Base-by-base conservation (phyloP, 2,888 invertebrate genomes). In the Agriopis marginaria region DNA sequence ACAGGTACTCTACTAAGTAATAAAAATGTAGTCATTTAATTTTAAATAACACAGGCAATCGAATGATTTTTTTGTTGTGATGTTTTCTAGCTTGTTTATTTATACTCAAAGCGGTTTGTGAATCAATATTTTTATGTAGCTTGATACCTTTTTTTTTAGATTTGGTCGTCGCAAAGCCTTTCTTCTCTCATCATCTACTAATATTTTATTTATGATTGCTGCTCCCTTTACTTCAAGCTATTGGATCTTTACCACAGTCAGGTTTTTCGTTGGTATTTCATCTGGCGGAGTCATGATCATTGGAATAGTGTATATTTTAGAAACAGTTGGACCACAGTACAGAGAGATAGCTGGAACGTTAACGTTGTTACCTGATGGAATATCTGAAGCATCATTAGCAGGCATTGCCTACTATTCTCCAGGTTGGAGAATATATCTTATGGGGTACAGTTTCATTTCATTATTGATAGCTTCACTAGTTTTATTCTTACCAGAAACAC, bases 261-360 rank as follows among this genome's bases (percentile, higher is more conserved):
- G 97, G 73, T 96, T 97, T 79, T 82, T 97, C 7, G 95, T 95
- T 39, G 97, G 97, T 0, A 85, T 96, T 59, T 96, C 96, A 8
- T 96, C 97, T 0, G 97, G 97, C 55, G 97, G 97, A 12, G 96
- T 96, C 0, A 96, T 97, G 95, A 95, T 97, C 23, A 82, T 86
- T 9, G 81, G 84, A 23, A 66, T 87, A 44, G 85, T 90, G 9
- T 86, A 95, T 8, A 89, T 95, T 2, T 95, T 96, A 93, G 96
- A 96, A 86, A 87, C 95, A n/a, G 91, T 95, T 59, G 96, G 96
- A 6, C 87, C 89, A 0, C 82, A 88, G 45, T 87, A 90, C 49
- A 89, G 95, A 63, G 95, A 94, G 68, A 74, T 80, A 3, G 86
- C 86, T 60, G 88, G 85, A 14, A 82, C 84, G 17, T 70, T 81